A percentile compares a stretch with the other conserved stretches of the same genome.
Evolutionary conservation across 1,140 invertebrate genomes (phyloP).

Genomic region (Cylas formicarius): DNA sequence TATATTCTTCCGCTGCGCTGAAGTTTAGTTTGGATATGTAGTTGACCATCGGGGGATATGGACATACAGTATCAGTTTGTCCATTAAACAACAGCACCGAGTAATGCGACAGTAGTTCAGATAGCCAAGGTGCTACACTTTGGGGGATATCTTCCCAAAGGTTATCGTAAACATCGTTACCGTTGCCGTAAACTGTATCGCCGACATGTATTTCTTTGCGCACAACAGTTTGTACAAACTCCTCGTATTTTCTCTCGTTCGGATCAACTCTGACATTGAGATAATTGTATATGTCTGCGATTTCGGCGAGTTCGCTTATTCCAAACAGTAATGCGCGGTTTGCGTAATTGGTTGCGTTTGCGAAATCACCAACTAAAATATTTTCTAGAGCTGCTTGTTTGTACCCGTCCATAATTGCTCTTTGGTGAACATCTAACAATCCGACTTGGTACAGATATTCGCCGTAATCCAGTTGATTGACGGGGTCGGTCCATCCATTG

Average conservation of each 20-base stretch:
- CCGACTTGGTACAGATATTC: constrained; percentile 69
- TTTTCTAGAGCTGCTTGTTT: neutral
- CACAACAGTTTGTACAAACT: constrained; percentile 51
- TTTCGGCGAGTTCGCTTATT: constrained; percentile 58
- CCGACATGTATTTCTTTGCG: constrained; percentile 46
- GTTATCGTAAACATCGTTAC: constrained; percentile 55
- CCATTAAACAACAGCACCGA: constrained; percentile 69
- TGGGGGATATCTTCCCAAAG: constrained; percentile 75
- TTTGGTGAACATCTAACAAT: constrained; percentile 55
- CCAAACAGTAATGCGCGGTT: constrained; percentile 54
- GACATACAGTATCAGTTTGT: constrained; percentile 76
- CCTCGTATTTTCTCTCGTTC: constrained; percentile 41
- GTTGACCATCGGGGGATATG: constrained; percentile 67
- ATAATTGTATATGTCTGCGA: constrained; percentile 49
- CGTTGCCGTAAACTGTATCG: constrained; percentile 44
- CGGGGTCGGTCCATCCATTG: constrained; percentile 74
- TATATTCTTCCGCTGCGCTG: constrained; percentile 53
- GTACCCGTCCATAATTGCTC: constrained; percentile 19
- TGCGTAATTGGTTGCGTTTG: constrained; percentile 51
- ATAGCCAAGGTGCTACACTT: constrained; percentile 67
- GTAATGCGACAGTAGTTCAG: constrained; percentile 59
- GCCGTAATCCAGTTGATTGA: constrained; percentile 45
- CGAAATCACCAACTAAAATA: constrained; percentile 52
- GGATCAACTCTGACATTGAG: constrained; percentile 40
- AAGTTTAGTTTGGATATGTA: constrained; percentile 61